Conservation (phyloP, 2,113 vertebrate species). For the Peromyscus leucopus region DNA sequence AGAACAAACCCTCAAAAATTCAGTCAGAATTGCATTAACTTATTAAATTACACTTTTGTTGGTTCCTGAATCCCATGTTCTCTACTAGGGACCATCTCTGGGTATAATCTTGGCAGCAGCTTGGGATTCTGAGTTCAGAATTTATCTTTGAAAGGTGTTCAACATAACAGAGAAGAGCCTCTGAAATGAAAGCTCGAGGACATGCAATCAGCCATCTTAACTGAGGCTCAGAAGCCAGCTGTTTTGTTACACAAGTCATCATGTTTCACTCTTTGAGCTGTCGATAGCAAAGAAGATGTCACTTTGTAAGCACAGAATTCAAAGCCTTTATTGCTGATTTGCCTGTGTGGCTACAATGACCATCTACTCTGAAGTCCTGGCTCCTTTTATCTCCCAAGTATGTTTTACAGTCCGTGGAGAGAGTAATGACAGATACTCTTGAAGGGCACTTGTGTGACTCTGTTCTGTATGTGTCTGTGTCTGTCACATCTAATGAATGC, state of each 20-base stretch:
- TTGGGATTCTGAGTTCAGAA: conserved; percentile 41
- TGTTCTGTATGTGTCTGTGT: background rate
- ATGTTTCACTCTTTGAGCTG: conserved; percentile 44
- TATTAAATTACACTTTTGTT: background rate
- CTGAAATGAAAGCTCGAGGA: conserved; percentile 47
- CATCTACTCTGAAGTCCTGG: background rate
- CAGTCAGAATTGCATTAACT: background rate
- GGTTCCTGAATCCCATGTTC: background rate
- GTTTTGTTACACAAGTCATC: conserved; percentile 53
- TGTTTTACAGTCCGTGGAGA: background rate
- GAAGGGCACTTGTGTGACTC: background rate
- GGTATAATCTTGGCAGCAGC: conserved; percentile 48
- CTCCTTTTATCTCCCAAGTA: background rate
- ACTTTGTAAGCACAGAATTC: background rate
- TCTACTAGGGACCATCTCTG: conserved; percentile 14
- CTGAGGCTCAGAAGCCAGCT: conserved; percentile 17
- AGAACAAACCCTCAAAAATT: background rate
- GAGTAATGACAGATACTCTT: background rate
- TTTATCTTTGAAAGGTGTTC: conserved; percentile 53
- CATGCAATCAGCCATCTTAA: background rate
- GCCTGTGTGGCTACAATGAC: background rate
- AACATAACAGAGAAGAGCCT: conserved; percentile 50
- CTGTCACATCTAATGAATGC: conserved; percentile 5
- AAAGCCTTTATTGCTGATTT: background rate
- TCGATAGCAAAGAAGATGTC: background rate